These are phyloP conservation scores for Pseudocheirus occidentalis DNA, from an alignment of 2,797 vertebrate species.

Conservation along the genomic window DNA sequence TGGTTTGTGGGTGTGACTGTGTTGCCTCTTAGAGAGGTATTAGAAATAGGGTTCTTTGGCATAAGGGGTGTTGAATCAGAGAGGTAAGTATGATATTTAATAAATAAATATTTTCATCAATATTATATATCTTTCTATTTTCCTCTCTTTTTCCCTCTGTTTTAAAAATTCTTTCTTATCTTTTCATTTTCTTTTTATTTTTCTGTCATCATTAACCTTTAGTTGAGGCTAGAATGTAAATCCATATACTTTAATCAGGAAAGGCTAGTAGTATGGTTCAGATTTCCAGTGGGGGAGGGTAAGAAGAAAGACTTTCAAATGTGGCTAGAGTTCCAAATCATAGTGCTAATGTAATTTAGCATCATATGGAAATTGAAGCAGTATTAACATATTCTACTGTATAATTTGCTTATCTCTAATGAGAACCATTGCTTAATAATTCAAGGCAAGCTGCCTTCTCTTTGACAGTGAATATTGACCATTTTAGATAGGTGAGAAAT, in stretches of 20 bases:
- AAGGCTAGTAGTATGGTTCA: conserved; percentile 6
- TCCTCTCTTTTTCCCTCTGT: not conserved
- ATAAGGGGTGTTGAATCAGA: not conserved
- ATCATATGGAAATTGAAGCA: not conserved
- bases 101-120: not conserved
- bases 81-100: not conserved
- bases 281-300: not conserved
- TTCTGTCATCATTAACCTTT: not conserved
- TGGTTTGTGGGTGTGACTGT: not conserved
- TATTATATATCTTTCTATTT: not conserved
- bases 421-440: not conserved
- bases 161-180: not conserved
- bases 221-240: not conserved
- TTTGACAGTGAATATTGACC: not conserved
- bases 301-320: not conserved
- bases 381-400: not conserved
- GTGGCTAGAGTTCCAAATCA: not conserved
- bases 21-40: not conserved
- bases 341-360: not conserved
- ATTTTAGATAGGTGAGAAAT: not conserved
- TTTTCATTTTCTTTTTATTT: not conserved
- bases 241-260: not conserved
- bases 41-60: not conserved
- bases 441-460: not conserved
- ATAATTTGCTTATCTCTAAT: not conserved